These are phyloP conservation scores for Mastigias papua DNA, from an alignment of 30 jellyfish, hydroid and myxozoan species.

Conservation along the genomic window DNA sequence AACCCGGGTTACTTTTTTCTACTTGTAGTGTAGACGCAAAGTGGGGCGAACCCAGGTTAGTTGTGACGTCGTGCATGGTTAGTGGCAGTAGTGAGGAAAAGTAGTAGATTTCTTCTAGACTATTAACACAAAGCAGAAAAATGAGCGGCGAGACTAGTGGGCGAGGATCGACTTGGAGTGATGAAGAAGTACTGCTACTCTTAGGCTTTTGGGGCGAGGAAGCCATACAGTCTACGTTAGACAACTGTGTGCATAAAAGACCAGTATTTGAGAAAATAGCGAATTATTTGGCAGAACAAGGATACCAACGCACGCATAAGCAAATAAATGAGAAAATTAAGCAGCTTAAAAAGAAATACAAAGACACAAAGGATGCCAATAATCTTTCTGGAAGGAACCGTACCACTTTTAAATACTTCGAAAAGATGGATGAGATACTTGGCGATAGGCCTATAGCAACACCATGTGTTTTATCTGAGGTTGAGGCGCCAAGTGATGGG, in stretches of 20 bases:
- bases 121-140: no score
- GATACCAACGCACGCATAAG: slow-evolving; percentile 4
- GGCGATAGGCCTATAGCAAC: slow-evolving; percentile 53
- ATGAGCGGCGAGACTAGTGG: neutral
- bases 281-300: neutral
- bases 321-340: slow-evolving; percentile 32
- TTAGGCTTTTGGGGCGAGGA: slow-evolving; percentile 1
- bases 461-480: slow-evolving; percentile 31
- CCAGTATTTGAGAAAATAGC: slow-evolving; percentile 10
- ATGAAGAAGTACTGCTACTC: neutral
- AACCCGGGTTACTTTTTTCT: no score
- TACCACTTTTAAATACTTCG: slow-evolving; percentile 24
- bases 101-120: no score
- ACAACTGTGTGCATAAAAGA: neutral
- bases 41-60: no score
- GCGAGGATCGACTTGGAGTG: neutral
- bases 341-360: slow-evolving; percentile 35
- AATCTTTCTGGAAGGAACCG: slow-evolving; percentile 27
- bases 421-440: slow-evolving; percentile 21
- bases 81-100: no score
- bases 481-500: neutral
- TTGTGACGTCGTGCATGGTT: no score
- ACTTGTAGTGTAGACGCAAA: no score
- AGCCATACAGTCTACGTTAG: neutral
- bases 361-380: slow-evolving; percentile 23